Evolutionary conservation across 2,113 vertebrate genomes (phyloP).

Genomic region (Burhinus oedicnemus): DNA sequence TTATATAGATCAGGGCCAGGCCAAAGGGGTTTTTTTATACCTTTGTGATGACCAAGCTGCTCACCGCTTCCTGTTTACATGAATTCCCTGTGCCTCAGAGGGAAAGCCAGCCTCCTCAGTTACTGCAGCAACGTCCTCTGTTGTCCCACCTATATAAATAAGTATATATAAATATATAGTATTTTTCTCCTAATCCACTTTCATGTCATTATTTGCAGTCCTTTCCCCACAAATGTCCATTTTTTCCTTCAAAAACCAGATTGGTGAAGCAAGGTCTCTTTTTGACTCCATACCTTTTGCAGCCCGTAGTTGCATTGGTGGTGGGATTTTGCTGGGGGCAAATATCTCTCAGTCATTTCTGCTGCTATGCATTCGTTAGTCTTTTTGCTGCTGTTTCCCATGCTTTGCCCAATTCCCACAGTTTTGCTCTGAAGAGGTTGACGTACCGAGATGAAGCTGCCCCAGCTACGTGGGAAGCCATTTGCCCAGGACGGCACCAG

Average conservation of each 20-base stretch:
- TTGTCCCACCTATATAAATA: background rate
- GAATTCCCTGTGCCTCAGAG: background rate
- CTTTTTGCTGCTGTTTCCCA: background rate
- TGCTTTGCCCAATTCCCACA: background rate
- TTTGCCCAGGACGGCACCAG: background rate
- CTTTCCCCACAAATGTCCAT: background rate
- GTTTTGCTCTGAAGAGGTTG: background rate
- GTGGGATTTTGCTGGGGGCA: background rate
- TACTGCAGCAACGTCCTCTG: background rate
- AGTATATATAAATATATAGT: background rate
- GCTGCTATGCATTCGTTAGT: background rate
- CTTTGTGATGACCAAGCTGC: background rate
- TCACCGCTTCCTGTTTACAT: background rate
- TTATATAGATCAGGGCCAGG: background rate
- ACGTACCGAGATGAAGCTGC: fast-evolving
- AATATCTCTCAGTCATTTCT: background rate
- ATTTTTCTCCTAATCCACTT: background rate
- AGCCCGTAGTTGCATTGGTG: background rate
- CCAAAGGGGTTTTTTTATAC: background rate
- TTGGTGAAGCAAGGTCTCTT: background rate
- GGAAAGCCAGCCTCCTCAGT: background rate
- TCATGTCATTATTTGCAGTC: background rate
- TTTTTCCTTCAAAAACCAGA: background rate
- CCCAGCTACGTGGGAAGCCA: background rate
- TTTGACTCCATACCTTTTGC: background rate